Conservation (phyloP, 2,888 invertebrate genomes). For the Synanthedon formicaeformis region DNA sequence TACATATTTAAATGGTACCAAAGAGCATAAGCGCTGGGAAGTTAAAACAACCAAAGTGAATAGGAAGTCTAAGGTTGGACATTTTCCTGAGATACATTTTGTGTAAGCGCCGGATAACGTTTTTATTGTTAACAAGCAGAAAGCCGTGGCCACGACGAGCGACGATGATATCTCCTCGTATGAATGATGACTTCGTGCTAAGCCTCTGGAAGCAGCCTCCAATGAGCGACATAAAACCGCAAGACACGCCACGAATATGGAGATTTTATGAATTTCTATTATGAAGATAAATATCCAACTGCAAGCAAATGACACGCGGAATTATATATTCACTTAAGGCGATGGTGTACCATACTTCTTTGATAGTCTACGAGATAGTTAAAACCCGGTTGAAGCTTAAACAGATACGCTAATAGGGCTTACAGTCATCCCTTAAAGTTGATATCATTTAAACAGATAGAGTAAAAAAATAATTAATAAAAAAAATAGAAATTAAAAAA, state of each 20-base stretch:
- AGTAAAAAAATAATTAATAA: not conserved
- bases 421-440: too few relatives aligned
- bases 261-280: slow-evolving; percentile 21
- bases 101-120: slow-evolving; percentile 60
- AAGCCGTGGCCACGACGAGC: slow-evolving; percentile 56
- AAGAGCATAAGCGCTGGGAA: slow-evolving; percentile 1
- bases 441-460: not conserved
- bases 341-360: too few relatives aligned
- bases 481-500: too few relatives aligned
- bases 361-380: too few relatives aligned
- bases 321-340: not conserved
- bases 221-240: slow-evolving; percentile 43
- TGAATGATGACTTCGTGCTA: slow-evolving; percentile 71
- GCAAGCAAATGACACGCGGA: not conserved
- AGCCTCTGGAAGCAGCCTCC: slow-evolving; percentile 53
- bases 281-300: slow-evolving; percentile 8
- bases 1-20: not conserved
- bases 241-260: slow-evolving; percentile 63
- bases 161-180: slow-evolving; percentile 67
- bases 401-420: too few relatives aligned
- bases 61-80: slow-evolving; percentile 21
- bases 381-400: too few relatives aligned
- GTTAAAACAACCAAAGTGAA: slow-evolving; percentile 28
- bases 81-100: slow-evolving; percentile 56
- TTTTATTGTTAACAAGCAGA: slow-evolving; percentile 69